Evolutionary conservation across 2,888 invertebrate species (phyloP).

Genomic region (Dynastes hyllus): DNA sequence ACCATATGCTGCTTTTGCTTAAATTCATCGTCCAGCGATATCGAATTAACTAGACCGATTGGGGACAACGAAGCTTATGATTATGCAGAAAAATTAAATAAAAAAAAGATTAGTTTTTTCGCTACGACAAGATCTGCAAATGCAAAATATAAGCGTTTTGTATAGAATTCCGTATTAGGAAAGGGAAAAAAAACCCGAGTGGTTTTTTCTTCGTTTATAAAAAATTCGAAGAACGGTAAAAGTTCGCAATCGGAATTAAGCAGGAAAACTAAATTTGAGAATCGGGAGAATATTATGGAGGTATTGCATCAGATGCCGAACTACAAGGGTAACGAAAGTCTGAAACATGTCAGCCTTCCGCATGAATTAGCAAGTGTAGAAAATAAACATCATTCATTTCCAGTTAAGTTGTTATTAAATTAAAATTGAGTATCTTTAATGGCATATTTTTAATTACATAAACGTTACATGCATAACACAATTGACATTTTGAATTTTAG

Average conservation of each 20-base stretch:
- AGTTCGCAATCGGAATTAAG: constrained; percentile 2
- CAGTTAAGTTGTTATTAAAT: constrained; percentile 22
- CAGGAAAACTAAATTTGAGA: background rate
- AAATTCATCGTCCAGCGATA: constrained; percentile 49
- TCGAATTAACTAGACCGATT: constrained; percentile 45
- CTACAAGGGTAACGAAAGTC: background rate
- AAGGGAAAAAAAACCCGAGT: constrained; percentile 52
- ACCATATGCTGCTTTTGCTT: constrained; percentile 52
- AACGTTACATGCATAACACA: too few species aligned
- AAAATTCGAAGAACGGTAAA: constrained; percentile 29
- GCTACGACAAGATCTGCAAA: constrained; percentile 55
- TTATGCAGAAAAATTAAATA: constrained; percentile 60
- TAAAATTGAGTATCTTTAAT: background rate
- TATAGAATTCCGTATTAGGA: constrained; percentile 1
- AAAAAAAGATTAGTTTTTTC: constrained; percentile 57
- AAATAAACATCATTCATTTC: constrained; percentile 12
- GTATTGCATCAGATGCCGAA: background rate
- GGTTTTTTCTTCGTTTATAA: constrained; percentile 55
- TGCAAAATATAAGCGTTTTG: constrained; percentile 27
- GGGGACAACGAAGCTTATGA: constrained; percentile 56
- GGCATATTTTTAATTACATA: too few species aligned
- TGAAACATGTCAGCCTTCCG: background rate
- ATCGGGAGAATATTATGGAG: background rate
- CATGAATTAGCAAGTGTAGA: background rate
- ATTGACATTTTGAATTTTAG: constrained; percentile 16